phyloP scores from a whole-genome alignment of 2,113 vertebrate genomes.

The Oreocharis arfaki region DNA sequence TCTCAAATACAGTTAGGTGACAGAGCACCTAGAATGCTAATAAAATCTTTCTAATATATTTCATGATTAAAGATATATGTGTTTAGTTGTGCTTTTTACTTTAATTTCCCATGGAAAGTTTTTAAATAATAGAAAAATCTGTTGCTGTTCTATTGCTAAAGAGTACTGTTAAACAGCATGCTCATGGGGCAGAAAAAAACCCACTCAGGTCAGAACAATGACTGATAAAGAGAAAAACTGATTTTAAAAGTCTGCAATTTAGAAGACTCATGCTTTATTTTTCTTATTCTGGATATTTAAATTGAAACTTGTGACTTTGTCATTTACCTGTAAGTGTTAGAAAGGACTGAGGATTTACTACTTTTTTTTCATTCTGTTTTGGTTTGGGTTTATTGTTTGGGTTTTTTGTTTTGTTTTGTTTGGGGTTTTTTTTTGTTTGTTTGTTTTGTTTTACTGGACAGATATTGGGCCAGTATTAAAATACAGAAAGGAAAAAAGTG shows the following conservation, averaged over 20 bases:
- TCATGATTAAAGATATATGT: not conserved
- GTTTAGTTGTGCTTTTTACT: not conserved
- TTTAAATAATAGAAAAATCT: not conserved
- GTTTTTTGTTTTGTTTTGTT: too few species aligned
- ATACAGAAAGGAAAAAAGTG: not conserved
- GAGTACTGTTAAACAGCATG: not conserved
- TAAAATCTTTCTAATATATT: not conserved
- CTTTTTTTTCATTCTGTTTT: too few species aligned
- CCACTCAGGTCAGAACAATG: not conserved
- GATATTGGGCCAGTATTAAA: not conserved
- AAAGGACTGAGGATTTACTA: not conserved
- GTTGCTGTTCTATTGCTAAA: not conserved
- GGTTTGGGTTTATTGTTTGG: too few species aligned
- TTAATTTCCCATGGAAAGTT: not conserved
- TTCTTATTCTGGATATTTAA: not conserved
- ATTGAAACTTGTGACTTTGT: not conserved
- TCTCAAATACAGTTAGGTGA: not conserved
- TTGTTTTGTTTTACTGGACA: not conserved
- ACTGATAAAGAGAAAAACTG: not conserved
- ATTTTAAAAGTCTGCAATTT: not conserved
- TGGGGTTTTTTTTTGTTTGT: too few species aligned
- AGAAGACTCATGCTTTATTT: not conserved
- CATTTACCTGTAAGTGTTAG: not conserved
- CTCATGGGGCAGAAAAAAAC: not conserved
- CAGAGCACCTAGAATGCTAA: not conserved